Conservation (phyloP, 2,888 invertebrate species). For the Aromia moschata region DNA sequence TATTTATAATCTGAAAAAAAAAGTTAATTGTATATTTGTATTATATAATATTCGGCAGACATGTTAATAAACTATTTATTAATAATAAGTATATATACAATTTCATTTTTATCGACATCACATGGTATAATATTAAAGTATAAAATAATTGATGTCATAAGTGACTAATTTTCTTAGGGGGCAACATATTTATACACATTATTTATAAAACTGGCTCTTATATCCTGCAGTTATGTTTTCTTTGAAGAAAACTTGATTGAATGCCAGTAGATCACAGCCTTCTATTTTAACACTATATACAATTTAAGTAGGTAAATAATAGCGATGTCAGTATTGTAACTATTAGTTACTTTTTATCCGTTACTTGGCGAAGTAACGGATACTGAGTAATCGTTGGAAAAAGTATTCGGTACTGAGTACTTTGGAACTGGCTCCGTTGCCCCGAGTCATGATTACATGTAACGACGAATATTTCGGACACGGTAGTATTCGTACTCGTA, state of each 20-base stretch:
- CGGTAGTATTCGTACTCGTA: too few relatives aligned
- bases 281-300: too few relatives aligned
- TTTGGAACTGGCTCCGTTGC: too few relatives aligned
- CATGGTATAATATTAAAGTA: conserved; percentile 1
- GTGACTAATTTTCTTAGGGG: neutral
- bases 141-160: neutral
- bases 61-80: conserved; percentile 8
- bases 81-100: neutral
- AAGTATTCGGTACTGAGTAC: too few relatives aligned
- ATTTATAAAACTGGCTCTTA: conserved; percentile 10
- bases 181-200: neutral
- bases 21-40: neutral
- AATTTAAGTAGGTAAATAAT: too few relatives aligned
- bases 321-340: too few relatives aligned
- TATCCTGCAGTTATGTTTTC: conserved; percentile 6
- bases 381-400: too few relatives aligned
- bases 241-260: conserved; percentile 3
- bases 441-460: too few relatives aligned
- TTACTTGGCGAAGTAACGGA: too few relatives aligned
- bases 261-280: conserved; percentile 21
- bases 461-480: too few relatives aligned
- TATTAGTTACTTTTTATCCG: too few relatives aligned
- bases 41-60: neutral
- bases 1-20: neutral
- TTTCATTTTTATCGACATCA: too few relatives aligned